These are phyloP conservation scores for Cynopterus brachyotis DNA, from an alignment of 2,113 vertebrate genomes.

Conservation along the genomic window DNA sequence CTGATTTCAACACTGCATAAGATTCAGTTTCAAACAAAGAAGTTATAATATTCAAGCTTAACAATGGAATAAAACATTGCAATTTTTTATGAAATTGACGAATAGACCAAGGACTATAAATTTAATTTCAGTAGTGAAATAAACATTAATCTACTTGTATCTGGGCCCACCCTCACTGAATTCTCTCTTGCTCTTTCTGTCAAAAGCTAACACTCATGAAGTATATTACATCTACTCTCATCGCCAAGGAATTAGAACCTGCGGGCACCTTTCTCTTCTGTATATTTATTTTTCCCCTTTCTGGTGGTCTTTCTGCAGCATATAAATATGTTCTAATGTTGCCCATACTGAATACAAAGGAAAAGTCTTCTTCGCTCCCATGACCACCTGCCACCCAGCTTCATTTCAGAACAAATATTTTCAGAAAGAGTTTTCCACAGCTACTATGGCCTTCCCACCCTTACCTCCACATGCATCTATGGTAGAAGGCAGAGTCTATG, in stretches of 20 bases:
- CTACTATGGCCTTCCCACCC: not conserved
- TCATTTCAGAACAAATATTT: not conserved
- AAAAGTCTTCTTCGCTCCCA: not conserved
- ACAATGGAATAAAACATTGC: not conserved
- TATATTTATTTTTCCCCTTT: not conserved
- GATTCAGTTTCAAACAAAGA: not conserved
- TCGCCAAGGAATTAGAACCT: not conserved
- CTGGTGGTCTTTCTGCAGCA: not conserved
- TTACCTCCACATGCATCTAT: fast-evolving
- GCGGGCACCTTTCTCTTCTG: not conserved
- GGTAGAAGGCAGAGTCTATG: not conserved
- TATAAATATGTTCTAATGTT: not conserved
- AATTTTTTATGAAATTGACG: slow-evolving; percentile 6
- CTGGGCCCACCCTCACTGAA: not conserved
- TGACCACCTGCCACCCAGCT: not conserved
- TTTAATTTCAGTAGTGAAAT: slow-evolving; percentile 18
- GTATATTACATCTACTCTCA: not conserved
- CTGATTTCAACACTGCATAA: not conserved
- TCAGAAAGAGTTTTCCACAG: not conserved
- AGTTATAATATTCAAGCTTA: not conserved
- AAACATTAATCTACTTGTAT: not conserved
- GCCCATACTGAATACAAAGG: not conserved
- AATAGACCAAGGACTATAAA: not conserved
- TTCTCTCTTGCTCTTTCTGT: not conserved
- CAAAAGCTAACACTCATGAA: not conserved